Evolutionary conservation across 2,797 vertebrate species (phyloP), one percentile per base, ranked within the genome.

Genomic region (Neopelma chrysocephalum): DNA sequence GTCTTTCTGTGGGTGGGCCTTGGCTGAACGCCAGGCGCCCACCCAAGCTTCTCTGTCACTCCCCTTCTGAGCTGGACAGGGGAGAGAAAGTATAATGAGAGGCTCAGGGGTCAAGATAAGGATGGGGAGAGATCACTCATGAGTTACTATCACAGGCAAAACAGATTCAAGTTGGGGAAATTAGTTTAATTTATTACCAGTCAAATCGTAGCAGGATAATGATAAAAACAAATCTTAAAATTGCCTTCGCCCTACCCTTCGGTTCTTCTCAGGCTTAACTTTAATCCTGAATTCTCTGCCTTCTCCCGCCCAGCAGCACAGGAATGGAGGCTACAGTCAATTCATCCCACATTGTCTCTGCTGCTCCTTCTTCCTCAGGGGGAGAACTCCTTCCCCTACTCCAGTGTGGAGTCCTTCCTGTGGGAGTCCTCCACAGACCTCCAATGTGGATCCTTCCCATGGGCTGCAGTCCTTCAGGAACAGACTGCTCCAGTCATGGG

Each of bases 11-110:
- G 15, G 61, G 10, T 34, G 40, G 32, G 12, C n/a, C 21, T 53
- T 81, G 38, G 34, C 47, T 73, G 17, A 54, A 40, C 6, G 12
- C 26, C 21, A 42, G 34, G 10, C 0, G 0, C 31, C 6, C 26
- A 54, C 58, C 34, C 29, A 36, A 47, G 26, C 21, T 3, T 4
- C 21, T 68, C 23, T 43, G 31, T 42, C 34, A 27, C 34, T 73
- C 47, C 17, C 6, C 57, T 36, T 29, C 62, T 82, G 26, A 56
- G 48, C 13, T 60, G n/a, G 11, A 14, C 12, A 19, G 19, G 7
- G 34, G 21, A 54, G 34, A 32, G 15, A 54, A 36, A 42, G 27
- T 76, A 23, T 3, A 29, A 17, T 8, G 15, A 48, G 34, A 34
- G 34, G 10, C 26, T 43, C 9, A 8, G 32, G 32, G 17, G 26